Evolutionary conservation across 1,140 invertebrate genomes (phyloP).

Genomic region (Hylyphantes graminicola): DNA sequence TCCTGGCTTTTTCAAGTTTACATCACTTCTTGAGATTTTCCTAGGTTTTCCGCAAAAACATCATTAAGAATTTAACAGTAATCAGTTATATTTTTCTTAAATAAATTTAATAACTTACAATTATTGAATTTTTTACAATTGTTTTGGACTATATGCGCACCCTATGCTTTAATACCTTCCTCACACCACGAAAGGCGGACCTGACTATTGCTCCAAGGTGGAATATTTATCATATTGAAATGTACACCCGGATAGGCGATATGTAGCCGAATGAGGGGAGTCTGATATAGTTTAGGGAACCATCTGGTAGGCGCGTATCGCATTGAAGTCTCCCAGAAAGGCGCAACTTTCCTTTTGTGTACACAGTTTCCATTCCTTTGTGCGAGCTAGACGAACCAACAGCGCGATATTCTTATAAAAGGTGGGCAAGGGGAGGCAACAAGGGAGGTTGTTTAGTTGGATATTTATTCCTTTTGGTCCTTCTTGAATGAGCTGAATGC

Average conservation of each 20-base stretch:
- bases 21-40: not conserved
- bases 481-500: slow-evolving; percentile 14
- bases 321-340: slow-evolving; percentile 17
- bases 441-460: slow-evolving; percentile 10
- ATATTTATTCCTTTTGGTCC: slow-evolving; percentile 26
- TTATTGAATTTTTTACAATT: not conserved
- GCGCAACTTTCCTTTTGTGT: slow-evolving; percentile 26
- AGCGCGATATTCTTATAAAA: slow-evolving; percentile 13
- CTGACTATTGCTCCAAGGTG: not conserved
- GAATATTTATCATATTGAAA: not conserved
- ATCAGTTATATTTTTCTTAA: not conserved
- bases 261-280: not conserved
- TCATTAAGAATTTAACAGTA: not conserved
- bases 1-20: not conserved
- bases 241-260: not conserved
- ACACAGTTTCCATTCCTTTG: slow-evolving; percentile 40
- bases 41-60: not conserved
- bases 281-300: not conserved
- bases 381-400: slow-evolving; percentile 13
- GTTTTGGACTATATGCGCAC: not conserved
- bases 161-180: not conserved
- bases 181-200: not conserved
- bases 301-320: slow-evolving; percentile 52
- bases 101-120: not conserved
- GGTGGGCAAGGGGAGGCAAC: not conserved